Percentiles rank a stretch among this genome's conserved stretches.
Conservation (phyloP, 2,888 invertebrate genomes). For the Drosophila paramelanica region DNA sequence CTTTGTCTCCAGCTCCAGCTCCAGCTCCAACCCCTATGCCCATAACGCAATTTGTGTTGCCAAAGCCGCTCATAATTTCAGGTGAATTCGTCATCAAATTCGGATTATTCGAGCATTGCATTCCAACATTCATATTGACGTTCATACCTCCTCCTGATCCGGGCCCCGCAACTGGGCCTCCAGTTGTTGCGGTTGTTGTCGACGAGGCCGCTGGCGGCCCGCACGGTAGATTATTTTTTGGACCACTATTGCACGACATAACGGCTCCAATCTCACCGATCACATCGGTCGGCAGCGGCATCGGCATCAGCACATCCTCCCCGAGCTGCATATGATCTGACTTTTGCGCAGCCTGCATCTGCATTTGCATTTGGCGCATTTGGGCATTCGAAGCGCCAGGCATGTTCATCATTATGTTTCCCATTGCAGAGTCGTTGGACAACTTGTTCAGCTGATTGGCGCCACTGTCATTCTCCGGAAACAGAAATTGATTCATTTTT, state of each 20-base stretch:
- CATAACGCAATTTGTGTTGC: constrained; percentile 47
- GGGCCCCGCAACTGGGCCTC: constrained; percentile 2
- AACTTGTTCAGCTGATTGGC: constrained; percentile 48
- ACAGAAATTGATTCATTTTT: constrained; percentile 96
- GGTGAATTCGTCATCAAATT: constrained; percentile 59
- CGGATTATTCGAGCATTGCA: constrained; percentile 42
- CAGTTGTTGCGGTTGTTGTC: neutral
- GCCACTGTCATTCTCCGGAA: constrained; percentile 89
- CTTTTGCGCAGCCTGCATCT: constrained; percentile 48
- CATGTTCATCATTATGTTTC: constrained; percentile 62
- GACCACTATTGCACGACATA: constrained; percentile 50
- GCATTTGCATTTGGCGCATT: constrained; percentile 49
- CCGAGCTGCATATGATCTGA: constrained; percentile 71
- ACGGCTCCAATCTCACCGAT: constrained; percentile 59
- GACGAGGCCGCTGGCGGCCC: constrained; percentile 14
- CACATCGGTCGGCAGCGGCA: constrained; percentile 57
- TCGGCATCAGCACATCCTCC: constrained; percentile 71
- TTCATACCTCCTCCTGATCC: constrained; percentile 22
- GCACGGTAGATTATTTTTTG: constrained; percentile 55
- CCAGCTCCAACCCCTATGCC: constrained; percentile 52
- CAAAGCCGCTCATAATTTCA: constrained; percentile 59
- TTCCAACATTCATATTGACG: constrained; percentile 45
- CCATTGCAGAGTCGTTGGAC: constrained; percentile 39
- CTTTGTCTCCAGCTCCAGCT: constrained; percentile 21
- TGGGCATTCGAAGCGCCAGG: constrained; percentile 54